A percentile compares a stretch with the other conserved stretches of the same genome.
Conservation (phyloP, 2,888 invertebrate genomes). For the Caenorhabditis sp. region DNA sequence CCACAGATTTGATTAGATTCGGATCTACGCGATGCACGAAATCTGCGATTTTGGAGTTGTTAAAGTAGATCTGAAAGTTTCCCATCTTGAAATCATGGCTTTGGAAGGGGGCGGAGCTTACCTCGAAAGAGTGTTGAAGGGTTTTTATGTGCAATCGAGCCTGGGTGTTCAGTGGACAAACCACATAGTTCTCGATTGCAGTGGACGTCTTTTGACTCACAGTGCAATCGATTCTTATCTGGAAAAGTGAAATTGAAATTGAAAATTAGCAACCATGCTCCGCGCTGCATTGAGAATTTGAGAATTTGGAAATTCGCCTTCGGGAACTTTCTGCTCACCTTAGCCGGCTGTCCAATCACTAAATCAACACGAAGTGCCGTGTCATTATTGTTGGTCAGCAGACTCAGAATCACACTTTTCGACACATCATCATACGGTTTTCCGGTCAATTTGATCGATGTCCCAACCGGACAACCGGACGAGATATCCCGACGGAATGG, state of each 20-base stretch:
- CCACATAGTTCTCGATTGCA: slow-evolving; percentile 28
- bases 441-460: slow-evolving; percentile 33
- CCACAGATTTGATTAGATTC: slow-evolving; percentile 21
- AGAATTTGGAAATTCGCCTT: too few species aligned
- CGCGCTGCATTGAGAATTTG: too few species aligned
- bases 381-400: slow-evolving; percentile 55
- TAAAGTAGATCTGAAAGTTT: slow-evolving; percentile 44
- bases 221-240: slow-evolving; percentile 56
- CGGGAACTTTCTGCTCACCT: slow-evolving; percentile 14
- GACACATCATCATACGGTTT: slow-evolving; percentile 45
- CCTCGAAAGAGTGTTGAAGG: slow-evolving; percentile 54
- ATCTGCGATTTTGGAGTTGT: slow-evolving; percentile 48
- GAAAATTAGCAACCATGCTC: too few species aligned
- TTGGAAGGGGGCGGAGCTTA: too few species aligned
- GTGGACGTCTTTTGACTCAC: slow-evolving; percentile 47
- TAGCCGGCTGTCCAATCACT: slow-evolving; percentile 20
- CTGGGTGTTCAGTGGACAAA: slow-evolving; percentile 7
- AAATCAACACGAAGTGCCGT: slow-evolving; percentile 39
- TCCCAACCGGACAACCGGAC: slow-evolving; percentile 37
- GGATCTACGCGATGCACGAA: slow-evolving; percentile 59
- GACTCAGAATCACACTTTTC: slow-evolving; percentile 14
- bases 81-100: not conserved
- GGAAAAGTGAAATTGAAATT: slow-evolving; percentile 6
- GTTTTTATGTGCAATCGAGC: slow-evolving; percentile 28
- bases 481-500: slow-evolving; percentile 54